Evolutionary conservation across 2,888 invertebrate species (phyloP).

Genomic region (Epiblema foenella): DNA sequence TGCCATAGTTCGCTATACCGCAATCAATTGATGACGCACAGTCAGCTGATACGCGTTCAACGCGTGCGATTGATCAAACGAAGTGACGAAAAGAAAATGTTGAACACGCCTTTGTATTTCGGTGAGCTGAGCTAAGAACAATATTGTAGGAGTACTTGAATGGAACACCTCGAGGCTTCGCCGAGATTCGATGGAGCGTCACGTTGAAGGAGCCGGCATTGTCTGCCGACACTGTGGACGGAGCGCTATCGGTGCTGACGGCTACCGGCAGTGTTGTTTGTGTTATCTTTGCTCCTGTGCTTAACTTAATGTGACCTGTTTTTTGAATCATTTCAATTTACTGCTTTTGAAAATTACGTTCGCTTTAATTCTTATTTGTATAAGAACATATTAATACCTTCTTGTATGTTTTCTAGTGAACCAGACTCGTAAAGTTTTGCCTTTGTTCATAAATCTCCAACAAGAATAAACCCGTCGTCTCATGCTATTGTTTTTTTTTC

Average conservation of each 20-base stretch:
- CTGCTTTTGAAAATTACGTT: no score
- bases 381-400: no score
- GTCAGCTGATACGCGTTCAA: no score
- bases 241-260: conserved; percentile 18
- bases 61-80: no score
- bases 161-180: conserved; percentile 23
- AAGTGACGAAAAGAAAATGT: neutral
- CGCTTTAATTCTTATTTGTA: no score
- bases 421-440: no score
- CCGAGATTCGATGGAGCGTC: conserved; percentile 26
- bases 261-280: conserved; percentile 6
- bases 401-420: no score
- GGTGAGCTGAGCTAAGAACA: conserved; percentile 5
- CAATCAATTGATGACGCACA: no score
- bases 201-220: conserved; percentile 32
- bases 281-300: conserved; percentile 3
- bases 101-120: neutral
- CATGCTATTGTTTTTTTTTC: no score
- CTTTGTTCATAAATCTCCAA: no score
- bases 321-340: neutral
- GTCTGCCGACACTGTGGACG: conserved; percentile 27
- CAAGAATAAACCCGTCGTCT: no score
- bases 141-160: conserved; percentile 30
- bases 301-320: neutral
- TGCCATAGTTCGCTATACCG: no score